These are phyloP conservation scores for Mylabris phalerata DNA, from an alignment of 1,140 invertebrate species.

Conservation along the genomic window DNA sequence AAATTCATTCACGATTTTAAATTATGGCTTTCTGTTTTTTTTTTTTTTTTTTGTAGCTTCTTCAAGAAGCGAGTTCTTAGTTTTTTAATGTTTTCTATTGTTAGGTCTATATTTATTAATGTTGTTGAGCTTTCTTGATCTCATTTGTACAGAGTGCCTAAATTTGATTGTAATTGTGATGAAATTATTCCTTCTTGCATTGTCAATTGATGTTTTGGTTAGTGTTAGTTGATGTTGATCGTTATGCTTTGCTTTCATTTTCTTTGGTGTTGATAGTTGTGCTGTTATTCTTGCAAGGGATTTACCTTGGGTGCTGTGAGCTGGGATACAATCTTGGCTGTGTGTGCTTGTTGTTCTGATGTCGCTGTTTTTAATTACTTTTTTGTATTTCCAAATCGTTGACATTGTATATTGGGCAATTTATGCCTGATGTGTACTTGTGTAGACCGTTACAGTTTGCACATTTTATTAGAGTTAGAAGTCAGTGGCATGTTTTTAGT, in stretches of 20 bases:
- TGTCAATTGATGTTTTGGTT: background rate
- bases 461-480: slow-evolving; percentile 28
- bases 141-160: background rate
- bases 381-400: background rate
- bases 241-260: background rate
- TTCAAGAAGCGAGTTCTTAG: no score
- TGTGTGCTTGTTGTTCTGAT: no score
- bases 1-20: no score
- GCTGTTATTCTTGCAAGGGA: no score
- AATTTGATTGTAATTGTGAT: background rate
- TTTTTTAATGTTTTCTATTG: no score
- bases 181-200: background rate
- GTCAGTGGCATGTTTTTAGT: slow-evolving; percentile 37
- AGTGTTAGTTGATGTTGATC: no score
- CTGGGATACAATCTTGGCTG: background rate
- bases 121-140: no score
- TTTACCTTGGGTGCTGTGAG: background rate
- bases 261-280: background rate
- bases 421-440: slow-evolving; percentile 24
- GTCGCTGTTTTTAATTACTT: background rate
- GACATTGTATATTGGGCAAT: background rate
- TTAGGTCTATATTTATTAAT: no score
- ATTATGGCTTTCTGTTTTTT: no score
- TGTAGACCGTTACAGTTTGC: no score
- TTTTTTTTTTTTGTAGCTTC: no score